Evolutionary conservation across 2,888 invertebrate genomes (phyloP), one percentile per base, ranked within the genome.

Genomic region (Pecten maximus): DNA sequence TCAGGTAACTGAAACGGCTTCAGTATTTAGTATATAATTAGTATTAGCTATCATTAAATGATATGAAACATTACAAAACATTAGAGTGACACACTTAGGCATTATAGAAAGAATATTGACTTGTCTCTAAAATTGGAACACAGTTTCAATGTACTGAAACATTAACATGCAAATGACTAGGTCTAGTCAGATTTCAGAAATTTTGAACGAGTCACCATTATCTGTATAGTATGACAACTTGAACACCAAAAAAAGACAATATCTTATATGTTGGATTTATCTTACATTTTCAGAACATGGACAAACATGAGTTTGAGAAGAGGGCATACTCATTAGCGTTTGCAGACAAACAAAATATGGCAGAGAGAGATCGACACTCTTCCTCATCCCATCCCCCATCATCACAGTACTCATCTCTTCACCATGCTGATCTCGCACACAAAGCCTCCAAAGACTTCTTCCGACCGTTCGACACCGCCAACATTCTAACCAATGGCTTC

Each of bases 391-490:
- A 90, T 94, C 87, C 93, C 93, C 0, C 93, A 93, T 39, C 92
- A 91, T 54, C 88, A 91, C 86, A 90, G 91, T 39, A 91, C 91
- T 35, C 92, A 93, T 40, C 44, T 87, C 28, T 89, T 88, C 87
- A 88, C 87, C 74, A 92, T 92, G 40, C 87, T 90, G n/a, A 88
- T 89, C 74, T 93, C 93, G 92, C 90, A 88, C 88, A 92, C 91
- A 35, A 94, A 93, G 44, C 91, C 6, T 90, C 74, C 74, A 92
- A 88, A 89, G 91, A 92, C 48, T 93, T 95, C 60, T 95, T 95
- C 93, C 91, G 95, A 89, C 95, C 95, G 12, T 95, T 95, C 93
- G 95, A 95, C 90, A 94, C 93, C 87, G 74, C 74, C 8, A 92
- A 93, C 88, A 90, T 90, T 89, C 87, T 93, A 54, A 89, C 93